phyloP scores from a whole-genome alignment of 2,888 invertebrate genomes.

The Leptinotarsa rubiginosa region DNA sequence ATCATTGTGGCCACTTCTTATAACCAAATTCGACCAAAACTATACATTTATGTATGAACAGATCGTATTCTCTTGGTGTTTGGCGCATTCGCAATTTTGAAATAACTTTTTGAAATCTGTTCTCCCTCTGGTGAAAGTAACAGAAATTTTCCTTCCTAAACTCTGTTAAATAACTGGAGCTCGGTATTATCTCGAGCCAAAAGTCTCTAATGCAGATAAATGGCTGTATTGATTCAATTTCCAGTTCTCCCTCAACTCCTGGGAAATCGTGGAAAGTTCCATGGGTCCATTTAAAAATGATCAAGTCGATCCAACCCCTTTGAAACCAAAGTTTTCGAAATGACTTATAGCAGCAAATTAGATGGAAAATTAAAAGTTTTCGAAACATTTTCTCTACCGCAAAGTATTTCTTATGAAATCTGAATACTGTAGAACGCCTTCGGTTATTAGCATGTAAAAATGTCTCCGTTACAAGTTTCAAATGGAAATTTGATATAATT shows the following conservation, averaged over 20 bases:
- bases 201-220: conserved; percentile 2
- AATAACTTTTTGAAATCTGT: too few relatives aligned
- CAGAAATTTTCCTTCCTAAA: background rate
- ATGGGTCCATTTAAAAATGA: conserved; percentile 29
- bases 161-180: background rate
- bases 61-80: too few relatives aligned
- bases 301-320: conserved; percentile 29
- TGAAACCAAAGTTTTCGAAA: conserved; percentile 35
- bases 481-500: conserved; percentile 46
- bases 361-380: conserved; percentile 49
- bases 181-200: background rate
- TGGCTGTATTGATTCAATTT: conserved; percentile 14
- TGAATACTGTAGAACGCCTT: conserved; percentile 42
- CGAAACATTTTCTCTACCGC: conserved; percentile 33
- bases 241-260: background rate
- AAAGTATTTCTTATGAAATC: conserved; percentile 40
- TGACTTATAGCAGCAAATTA: conserved; percentile 49
- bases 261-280: conserved; percentile 15
- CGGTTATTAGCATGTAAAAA: conserved; percentile 46
- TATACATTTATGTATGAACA: too few relatives aligned
- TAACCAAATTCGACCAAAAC: too few relatives aligned
- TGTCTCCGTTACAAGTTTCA: conserved; percentile 38
- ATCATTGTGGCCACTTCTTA: too few relatives aligned
- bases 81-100: too few relatives aligned
- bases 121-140: too few relatives aligned